phyloP scores from a whole-genome alignment of 2,113 vertebrate species.

The Emberiza fucata region DNA sequence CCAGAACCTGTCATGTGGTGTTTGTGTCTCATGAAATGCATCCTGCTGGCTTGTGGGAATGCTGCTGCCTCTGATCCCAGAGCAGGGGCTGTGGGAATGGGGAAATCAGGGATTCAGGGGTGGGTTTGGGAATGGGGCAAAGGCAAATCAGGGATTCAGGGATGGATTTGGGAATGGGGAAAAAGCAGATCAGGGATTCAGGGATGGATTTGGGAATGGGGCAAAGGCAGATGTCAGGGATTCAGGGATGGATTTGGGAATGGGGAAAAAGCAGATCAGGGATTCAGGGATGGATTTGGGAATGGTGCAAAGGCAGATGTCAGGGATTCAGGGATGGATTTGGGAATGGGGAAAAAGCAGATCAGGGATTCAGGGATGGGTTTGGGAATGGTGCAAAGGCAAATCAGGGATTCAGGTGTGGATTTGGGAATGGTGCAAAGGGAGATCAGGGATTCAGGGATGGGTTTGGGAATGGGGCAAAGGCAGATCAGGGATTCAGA shows the following conservation, averaged over 20 bases:
- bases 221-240: background rate
- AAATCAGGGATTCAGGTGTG: background rate
- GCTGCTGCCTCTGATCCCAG: background rate
- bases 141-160: background rate
- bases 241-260: background rate
- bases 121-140: background rate
- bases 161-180: no score
- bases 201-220: background rate
- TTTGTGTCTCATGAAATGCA: background rate
- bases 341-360: background rate
- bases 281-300: background rate
- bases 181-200: background rate
- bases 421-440: rapidly evolving
- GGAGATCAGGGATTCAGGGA: background rate
- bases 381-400: background rate
- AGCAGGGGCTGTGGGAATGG: background rate
- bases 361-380: background rate
- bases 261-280: background rate
- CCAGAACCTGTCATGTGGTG: background rate
- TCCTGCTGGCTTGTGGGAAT: background rate
- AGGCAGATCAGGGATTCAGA: background rate
- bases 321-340: background rate
- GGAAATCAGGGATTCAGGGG: background rate
- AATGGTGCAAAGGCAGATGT: background rate
- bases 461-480: background rate